phyloP scores from a whole-genome alignment of 2,888 invertebrate genomes.

The Thera obeliscata region DNA sequence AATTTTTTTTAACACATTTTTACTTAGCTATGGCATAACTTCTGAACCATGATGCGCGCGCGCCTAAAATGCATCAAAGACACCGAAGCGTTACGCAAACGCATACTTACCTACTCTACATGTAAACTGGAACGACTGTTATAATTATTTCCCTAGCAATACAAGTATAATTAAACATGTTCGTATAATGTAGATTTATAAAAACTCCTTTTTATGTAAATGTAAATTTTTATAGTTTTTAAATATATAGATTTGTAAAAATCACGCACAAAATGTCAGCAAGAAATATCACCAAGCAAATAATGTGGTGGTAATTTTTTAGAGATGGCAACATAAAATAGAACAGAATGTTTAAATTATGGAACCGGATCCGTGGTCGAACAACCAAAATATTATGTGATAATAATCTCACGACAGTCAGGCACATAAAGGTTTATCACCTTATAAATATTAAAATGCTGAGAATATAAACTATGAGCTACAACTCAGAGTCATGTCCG shows the following conservation, averaged over 20 bases:
- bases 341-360: conserved; percentile 13
- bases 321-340: conserved; percentile 9
- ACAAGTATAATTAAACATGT: conserved; percentile 29
- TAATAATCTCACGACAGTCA: conserved; percentile 33
- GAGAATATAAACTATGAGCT: conserved; percentile 5
- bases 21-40: conserved; percentile 1
- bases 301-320: not conserved
- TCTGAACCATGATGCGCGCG: conserved; percentile 3
- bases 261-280: no score
- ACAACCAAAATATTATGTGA: conserved; percentile 27
- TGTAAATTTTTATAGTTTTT: no score
- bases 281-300: not conserved
- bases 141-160: conserved; percentile 29
- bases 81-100: conserved; percentile 25
- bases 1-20: not conserved
- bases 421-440: conserved; percentile 33
- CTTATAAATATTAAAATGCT: conserved; percentile 32
- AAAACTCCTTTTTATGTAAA: conserved; percentile 6
- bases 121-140: conserved; percentile 38
- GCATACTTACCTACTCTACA: conserved; percentile 11
- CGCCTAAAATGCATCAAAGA: conserved; percentile 17
- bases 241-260: no score
- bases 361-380: conserved; percentile 33
- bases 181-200: conserved; percentile 35
- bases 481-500: conserved; percentile 1